A percentile compares a stretch with the other conserved stretches of the same genome.
Evolutionary conservation across 2,888 invertebrate genomes (phyloP).

Genomic region (Bugula neritina): DNA sequence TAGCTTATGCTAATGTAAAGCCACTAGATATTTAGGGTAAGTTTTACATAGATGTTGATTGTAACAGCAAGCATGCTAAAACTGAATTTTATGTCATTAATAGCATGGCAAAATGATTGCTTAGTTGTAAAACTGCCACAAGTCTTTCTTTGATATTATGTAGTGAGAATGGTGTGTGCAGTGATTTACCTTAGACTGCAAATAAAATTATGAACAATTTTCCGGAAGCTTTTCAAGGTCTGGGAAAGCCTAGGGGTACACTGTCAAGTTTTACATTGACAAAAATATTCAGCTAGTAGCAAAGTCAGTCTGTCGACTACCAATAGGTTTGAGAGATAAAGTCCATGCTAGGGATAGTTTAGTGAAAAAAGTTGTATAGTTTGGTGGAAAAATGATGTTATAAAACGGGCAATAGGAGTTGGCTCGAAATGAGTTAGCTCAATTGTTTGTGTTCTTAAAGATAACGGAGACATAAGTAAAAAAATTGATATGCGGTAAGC

Average conservation of each 20-base stretch:
- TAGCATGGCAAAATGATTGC: not conserved
- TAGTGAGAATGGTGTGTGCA: slow-evolving; percentile 9
- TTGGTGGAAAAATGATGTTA: not conserved
- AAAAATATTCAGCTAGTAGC: not conserved
- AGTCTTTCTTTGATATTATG: not conserved
- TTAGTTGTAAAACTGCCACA: not conserved
- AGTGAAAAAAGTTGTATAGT: not conserved
- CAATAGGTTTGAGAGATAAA: too few species aligned
- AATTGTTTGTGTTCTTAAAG: not conserved
- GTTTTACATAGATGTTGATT: slow-evolving; percentile 7
- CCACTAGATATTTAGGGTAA: too few species aligned
- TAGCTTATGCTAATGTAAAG: too few species aligned
- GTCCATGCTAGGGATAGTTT: not conserved
- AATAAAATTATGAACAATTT: slow-evolving; percentile 1
- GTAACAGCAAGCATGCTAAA: not conserved
- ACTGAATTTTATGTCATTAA: not conserved
- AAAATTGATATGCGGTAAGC: slow-evolving; percentile 3
- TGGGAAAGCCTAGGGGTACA: not conserved
- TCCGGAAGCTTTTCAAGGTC: not conserved
- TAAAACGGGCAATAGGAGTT: not conserved
- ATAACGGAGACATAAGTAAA: not conserved
- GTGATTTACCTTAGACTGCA: not conserved
- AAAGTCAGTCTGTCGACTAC: not conserved
- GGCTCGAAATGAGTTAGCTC: not conserved
- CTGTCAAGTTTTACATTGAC: not conserved